These are phyloP conservation scores for Camarhynchus parvulus DNA, from an alignment of 2,113 vertebrate genomes.

Conservation along the genomic window DNA sequence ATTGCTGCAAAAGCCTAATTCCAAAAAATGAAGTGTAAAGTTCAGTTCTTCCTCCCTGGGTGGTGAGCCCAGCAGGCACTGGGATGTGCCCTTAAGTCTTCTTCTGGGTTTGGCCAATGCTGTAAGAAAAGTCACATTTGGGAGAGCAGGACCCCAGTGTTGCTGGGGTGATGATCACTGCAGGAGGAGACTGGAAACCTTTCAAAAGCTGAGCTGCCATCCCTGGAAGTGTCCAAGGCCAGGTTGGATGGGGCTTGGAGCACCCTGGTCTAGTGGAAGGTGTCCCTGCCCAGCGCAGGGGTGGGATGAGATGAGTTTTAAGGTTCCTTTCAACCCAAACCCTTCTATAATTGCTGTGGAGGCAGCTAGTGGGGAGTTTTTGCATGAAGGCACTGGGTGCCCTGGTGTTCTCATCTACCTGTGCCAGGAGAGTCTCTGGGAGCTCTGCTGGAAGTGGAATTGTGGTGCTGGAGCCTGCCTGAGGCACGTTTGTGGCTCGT, in stretches of 20 bases:
- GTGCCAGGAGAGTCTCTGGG: neutral
- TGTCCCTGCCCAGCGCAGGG: neutral
- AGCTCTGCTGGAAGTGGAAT: neutral
- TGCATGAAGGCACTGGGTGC: neutral
- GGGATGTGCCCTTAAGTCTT: neutral
- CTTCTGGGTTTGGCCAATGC: neutral
- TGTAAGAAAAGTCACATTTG: neutral
- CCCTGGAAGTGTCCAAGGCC: neutral
- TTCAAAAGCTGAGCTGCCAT: neutral
- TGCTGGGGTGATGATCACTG: neutral
- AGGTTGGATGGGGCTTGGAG: neutral
- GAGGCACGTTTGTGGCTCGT: rapidly evolving
- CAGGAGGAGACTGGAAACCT: neutral
- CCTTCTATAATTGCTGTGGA: neutral
- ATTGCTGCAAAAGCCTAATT: neutral
- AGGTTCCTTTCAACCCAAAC: neutral
- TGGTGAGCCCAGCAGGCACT: neutral
- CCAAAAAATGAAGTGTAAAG: neutral
- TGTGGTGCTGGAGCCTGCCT: neutral
- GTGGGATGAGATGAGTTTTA: neutral
- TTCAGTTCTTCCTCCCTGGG: neutral
- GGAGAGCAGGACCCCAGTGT: neutral
- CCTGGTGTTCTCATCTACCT: neutral
- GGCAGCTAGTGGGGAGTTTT: neutral
- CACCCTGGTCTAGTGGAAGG: neutral